Evolutionary conservation across 1,140 invertebrate species (phyloP), one percentile per base, ranked within the genome.

Genomic region (Eubasilissa regina): DNA sequence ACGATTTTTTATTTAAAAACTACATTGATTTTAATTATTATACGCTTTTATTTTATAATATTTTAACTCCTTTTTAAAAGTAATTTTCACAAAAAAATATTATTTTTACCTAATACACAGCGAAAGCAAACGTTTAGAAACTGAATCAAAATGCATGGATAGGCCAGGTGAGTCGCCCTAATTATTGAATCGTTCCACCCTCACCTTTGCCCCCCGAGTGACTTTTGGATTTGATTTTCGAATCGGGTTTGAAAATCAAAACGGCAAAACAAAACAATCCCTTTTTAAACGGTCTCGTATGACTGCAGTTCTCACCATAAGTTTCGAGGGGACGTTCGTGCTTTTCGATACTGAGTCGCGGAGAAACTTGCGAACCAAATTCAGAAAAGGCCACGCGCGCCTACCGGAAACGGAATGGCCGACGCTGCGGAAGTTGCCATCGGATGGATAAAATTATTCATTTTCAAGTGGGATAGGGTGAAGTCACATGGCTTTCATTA

Each of bases 211-310:
- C 15, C 53, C 44, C 19, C 68, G 76, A 80, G 75, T 78, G 75
- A 81, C 80, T 81, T 81, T 81, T 68, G 77, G 78, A 81, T 81
- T 78, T 81, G 80, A 81, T 78, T 81, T 81, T 73, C 79, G 70
- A 78, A 66, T 77, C 68, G 66, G 25, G 25, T 47, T 35, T 44
- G 48, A 75, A 70, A 78, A 78, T 81, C 77, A 80, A 76, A 76
- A 77, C 44, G 60, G 25, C 45, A 77, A 66, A 48, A 66, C 72
- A 78, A 77, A 58, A 77, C 70, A 68, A 74, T 77, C 74, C 77
- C 77, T 62, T 45, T 45, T 15, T 72, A 76, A 80, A 80, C 55
- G 79, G 79, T 80, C 79, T 73, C 75, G 79, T n/a, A 70, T 75
- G 19, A 17, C 15, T 66, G 15, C 35, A 4, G 13, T 74, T n/a